Base-by-base conservation (phyloP, 1,140 invertebrate genomes). In the Pteromalus puparum region DNA sequence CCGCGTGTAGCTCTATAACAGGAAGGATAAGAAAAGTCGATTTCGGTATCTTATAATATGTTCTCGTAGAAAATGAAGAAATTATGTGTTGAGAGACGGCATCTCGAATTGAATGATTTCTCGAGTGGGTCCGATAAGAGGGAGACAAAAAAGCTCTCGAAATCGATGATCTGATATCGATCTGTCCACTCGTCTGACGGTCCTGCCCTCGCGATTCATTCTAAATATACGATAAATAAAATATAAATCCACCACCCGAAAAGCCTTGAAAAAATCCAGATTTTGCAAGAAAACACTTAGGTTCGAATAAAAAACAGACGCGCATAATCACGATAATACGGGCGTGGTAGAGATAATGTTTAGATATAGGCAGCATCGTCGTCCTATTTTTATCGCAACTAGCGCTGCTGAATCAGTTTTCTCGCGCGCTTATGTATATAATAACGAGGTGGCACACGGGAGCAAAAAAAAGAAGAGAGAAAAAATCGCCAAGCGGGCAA, bases 351-450 rank as follows among this genome's bases (percentile, higher is more conserved):
- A 70, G 77, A 68, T 68, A 80, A 80, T 80, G 65, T 80, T 80
- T 70, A 15, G 12, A 18, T 48, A 18, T 48, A 48, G 13, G 10
- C 13, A 48, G 34, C 42, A 46, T 10, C 42, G 42, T 10, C 26
- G 46, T 74, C 30, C 81, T 75, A 82, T 82, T 82, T 82, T 82
- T 82, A 82, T 75, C 48, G 28, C 53, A n/a, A 46, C 18, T 21
- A n/a, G 30, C 46, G 46, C 34, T 67, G 28, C n/a, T 75, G 72
- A 75, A 82, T 82, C 72, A 65, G 28, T 75, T 72, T 72, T 15
- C n/a, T 48, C 30, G 34, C 24, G 15, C 12, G 15, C 18, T n/a
- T 70, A 7, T 53, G 42, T 26, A 28, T 12, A 79, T 65, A 65
- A 79, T 68, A 42, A 61, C 21, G 21, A 61, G 53, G 21, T 18